These are phyloP conservation scores for Leucopternis melanops DNA, from an alignment of 2,113 vertebrate species.

Conservation along the genomic window DNA sequence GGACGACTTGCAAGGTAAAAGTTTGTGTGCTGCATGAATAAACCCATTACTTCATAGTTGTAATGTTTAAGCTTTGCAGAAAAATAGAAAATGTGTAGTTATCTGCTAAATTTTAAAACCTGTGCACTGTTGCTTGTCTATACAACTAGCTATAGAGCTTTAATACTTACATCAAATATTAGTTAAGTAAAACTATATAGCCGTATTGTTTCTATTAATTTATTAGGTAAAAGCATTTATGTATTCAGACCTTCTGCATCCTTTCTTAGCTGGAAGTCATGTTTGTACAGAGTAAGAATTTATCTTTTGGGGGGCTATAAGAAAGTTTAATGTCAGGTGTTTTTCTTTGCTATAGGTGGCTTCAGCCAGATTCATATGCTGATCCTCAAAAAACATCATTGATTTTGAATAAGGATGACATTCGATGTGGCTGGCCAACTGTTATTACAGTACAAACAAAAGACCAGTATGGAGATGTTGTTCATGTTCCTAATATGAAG, in stretches of 20 bases:
- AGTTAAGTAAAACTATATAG: neutral
- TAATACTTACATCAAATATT: neutral
- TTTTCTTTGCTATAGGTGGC: conserved; percentile 79
- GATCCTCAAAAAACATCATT: conserved; percentile 97
- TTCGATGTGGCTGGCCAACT: conserved; percentile 95
- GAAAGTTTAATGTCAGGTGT: neutral
- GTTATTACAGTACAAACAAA: conserved; percentile 97
- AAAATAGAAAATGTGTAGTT: neutral
- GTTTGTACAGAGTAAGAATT: neutral
- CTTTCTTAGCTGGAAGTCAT: neutral
- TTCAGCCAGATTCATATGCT: conserved; percentile 97
- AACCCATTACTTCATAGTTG: neutral
- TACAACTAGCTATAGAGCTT: neutral
- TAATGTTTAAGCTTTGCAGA: neutral
- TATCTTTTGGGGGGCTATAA: neutral
- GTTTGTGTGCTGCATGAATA: neutral
- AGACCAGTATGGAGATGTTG: conserved; percentile 97
- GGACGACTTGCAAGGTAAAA: conserved; percentile 91
- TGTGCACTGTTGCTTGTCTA: neutral
- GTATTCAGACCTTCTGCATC: neutral
- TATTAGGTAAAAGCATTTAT: neutral
- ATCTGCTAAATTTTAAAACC: neutral
- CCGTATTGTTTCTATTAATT: neutral
- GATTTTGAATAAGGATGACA: conserved; percentile 97
- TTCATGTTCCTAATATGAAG: conserved; percentile 99